Conservation (phyloP, 2,888 invertebrate species). For the Entomobrya multifasciata region DNA sequence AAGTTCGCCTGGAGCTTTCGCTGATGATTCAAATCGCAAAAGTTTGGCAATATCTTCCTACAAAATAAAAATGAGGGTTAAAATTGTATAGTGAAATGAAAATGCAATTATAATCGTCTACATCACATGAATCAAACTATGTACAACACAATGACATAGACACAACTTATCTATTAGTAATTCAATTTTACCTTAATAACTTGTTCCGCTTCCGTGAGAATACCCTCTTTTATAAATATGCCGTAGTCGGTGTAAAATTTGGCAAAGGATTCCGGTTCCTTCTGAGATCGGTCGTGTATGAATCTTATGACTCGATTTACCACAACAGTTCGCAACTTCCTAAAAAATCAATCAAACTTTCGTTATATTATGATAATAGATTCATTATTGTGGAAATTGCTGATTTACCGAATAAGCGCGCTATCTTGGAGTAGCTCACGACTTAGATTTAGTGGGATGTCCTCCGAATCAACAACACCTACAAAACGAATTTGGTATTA, state of each 20-base stretch:
- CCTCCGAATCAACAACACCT: slow-evolving; percentile 98
- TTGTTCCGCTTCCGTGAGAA: slow-evolving; percentile 91
- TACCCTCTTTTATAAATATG: slow-evolving; percentile 96
- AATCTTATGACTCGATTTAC: slow-evolving; percentile 92
- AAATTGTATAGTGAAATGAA: too few relatives aligned
- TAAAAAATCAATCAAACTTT: slow-evolving; percentile 81
- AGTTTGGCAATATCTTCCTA: slow-evolving; percentile 95
- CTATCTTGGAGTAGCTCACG: slow-evolving; percentile 97
- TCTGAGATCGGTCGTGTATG: slow-evolving; percentile 91
- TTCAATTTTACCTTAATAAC: slow-evolving; percentile 89
- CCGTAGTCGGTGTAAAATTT: slow-evolving; percentile 96
- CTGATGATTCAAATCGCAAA: slow-evolving; percentile 95
- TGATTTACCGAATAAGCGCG: slow-evolving; percentile 89
- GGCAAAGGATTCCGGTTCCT: slow-evolving; percentile 90
- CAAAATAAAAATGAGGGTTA: slow-evolving; percentile 26
- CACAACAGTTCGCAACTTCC: slow-evolving; percentile 91
- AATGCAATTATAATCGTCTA: too few relatives aligned
- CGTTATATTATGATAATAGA: too few relatives aligned
- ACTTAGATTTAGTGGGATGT: slow-evolving; percentile 98
- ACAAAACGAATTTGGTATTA: too few relatives aligned
- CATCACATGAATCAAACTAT: too few relatives aligned
- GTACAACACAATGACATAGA: too few relatives aligned
- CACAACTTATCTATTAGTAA: too few relatives aligned
- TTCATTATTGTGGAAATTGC: too few relatives aligned
- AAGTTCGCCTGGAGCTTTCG: slow-evolving; percentile 86